These are phyloP conservation scores for Drosophila pseudotakahashii DNA, from an alignment of 2,888 invertebrate species.

Conservation along the genomic window DNA sequence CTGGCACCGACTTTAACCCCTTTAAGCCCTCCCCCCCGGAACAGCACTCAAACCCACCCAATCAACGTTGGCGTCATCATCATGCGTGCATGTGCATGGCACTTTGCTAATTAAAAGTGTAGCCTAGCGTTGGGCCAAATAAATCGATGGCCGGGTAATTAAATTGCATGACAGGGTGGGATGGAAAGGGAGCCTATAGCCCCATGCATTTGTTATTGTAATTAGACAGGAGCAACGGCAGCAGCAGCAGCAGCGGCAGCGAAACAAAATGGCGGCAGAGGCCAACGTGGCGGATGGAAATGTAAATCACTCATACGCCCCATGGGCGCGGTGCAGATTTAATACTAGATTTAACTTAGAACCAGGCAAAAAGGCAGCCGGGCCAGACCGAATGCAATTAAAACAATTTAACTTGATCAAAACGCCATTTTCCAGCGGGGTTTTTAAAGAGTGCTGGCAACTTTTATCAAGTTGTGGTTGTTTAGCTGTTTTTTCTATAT, in stretches of 20 bases:
- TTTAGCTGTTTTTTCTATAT: no score
- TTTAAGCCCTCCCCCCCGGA: not conserved
- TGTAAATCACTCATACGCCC: slow-evolving; percentile 68
- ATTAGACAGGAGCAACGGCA: slow-evolving; percentile 55
- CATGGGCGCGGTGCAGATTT: slow-evolving; percentile 28
- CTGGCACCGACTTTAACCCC: slow-evolving; percentile 59
- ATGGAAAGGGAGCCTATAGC: not conserved
- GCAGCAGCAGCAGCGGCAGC: slow-evolving; percentile 45
- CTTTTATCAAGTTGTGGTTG: no score
- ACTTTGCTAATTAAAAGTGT: slow-evolving; percentile 77
- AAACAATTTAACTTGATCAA: slow-evolving; percentile 12
- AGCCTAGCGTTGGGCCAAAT: slow-evolving; percentile 67
- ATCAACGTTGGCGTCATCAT: slow-evolving; percentile 5
- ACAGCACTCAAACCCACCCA: not conserved
- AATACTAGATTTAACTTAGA: slow-evolving; percentile 22
- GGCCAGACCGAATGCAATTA: slow-evolving; percentile 9
- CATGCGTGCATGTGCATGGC: slow-evolving; percentile 70
- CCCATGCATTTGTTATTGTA: slow-evolving; percentile 66
- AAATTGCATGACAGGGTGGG: slow-evolving; percentile 66
- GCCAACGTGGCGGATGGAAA: slow-evolving; percentile 28
- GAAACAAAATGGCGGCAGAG: slow-evolving; percentile 64
- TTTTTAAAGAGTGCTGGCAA: not conserved
- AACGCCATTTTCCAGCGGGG: not conserved
- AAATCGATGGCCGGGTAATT: slow-evolving; percentile 79
- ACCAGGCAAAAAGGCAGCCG: slow-evolving; percentile 5